Percentiles rank a stretch among this genome's conserved stretches.
Conservation (phyloP, 2,797 vertebrate genomes). For the Podarcis siculus region DNA sequence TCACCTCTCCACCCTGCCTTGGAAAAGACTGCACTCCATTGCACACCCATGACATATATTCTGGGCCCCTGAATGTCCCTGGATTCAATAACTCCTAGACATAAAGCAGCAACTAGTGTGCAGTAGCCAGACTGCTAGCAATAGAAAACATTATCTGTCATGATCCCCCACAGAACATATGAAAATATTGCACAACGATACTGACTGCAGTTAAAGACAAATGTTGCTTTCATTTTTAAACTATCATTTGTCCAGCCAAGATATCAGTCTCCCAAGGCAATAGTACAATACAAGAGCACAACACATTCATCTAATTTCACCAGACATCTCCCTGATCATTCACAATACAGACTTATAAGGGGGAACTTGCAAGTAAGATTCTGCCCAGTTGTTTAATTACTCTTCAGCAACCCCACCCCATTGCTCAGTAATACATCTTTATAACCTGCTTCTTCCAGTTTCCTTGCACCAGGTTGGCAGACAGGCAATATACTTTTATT, state of each 20-base stretch:
- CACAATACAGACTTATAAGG: too few relatives aligned
- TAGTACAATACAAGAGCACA: not conserved
- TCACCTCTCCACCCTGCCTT: slow-evolving; percentile 16
- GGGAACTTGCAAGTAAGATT: not conserved
- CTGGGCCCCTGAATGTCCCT: slow-evolving; percentile 55
- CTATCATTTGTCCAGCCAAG: slow-evolving; percentile 31
- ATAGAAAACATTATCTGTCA: not conserved
- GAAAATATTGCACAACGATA: slow-evolving; percentile 7
- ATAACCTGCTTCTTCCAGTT: not conserved
- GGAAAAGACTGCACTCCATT: slow-evolving; percentile 33
- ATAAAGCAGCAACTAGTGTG: slow-evolving; percentile 44
- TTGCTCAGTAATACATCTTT: not conserved
- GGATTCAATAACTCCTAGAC: slow-evolving; percentile 49
- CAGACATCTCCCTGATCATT: not conserved
- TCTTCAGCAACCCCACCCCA: not conserved
- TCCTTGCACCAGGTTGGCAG: not conserved
- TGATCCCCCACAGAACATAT: not conserved
- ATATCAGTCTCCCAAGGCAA: not conserved
- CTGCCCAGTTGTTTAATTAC: not conserved
- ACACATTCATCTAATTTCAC: not conserved
- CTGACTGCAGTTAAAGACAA: slow-evolving; percentile 46
- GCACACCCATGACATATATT: slow-evolving; percentile 14
- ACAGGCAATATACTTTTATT: not conserved
- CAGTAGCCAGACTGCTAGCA: not conserved
- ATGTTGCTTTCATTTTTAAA: slow-evolving; percentile 37